These are phyloP conservation scores for Drosophila malerkotliana DNA, from an alignment of 1,140 invertebrate species.

Conservation along the genomic window DNA sequence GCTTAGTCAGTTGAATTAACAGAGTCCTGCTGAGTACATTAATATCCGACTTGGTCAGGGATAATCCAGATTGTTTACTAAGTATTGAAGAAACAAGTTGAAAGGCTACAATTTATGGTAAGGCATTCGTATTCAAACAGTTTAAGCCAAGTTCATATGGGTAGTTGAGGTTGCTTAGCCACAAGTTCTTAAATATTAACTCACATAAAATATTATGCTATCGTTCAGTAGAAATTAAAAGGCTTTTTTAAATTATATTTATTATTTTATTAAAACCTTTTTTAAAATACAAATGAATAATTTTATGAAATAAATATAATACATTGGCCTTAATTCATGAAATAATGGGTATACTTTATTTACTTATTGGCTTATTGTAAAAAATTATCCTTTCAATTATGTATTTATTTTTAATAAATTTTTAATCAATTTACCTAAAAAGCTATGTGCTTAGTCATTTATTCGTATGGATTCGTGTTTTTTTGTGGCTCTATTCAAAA, in stretches of 20 bases:
- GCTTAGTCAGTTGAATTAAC: slow-evolving; percentile 2
- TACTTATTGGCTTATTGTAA: background rate
- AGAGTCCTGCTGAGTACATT: slow-evolving; percentile 21
- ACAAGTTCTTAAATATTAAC: too few relatives aligned
- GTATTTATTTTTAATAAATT: too few relatives aligned
- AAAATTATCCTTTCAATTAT: background rate
- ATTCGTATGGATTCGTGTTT: background rate
- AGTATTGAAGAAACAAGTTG: background rate
- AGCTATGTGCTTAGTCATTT: background rate
- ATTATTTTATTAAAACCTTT: too few relatives aligned
- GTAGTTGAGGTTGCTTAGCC: too few relatives aligned
- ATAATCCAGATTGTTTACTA: slow-evolving; percentile 21
- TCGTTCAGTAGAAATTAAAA: background rate
- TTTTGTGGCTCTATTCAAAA: slow-evolving; percentile 1
- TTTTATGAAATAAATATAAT: too few relatives aligned
- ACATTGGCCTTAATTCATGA: background rate
- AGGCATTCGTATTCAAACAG: too few relatives aligned
- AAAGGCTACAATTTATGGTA: too few relatives aligned
- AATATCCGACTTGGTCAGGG: slow-evolving; percentile 17
- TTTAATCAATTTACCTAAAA: background rate
- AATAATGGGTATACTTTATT: background rate
- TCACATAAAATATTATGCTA: too few relatives aligned
- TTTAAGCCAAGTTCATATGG: too few relatives aligned
- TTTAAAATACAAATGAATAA: too few relatives aligned
- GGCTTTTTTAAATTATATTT: background rate